Evolutionary conservation across 2,797 vertebrate species (phyloP).

Genomic region (Cygnus olor): DNA sequence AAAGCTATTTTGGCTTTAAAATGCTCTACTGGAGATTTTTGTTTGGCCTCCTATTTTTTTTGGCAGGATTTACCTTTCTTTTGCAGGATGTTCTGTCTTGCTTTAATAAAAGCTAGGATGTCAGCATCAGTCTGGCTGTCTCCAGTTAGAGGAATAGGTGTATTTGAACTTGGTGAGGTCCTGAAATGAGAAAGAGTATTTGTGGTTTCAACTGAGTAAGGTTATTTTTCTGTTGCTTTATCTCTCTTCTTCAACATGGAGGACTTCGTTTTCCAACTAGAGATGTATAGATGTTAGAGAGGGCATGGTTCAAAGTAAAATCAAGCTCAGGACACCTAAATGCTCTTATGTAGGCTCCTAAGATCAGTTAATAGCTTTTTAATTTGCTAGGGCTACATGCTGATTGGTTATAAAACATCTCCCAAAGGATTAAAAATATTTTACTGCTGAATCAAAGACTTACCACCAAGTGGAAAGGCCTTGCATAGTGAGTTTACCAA

Average conservation of each 20-base stretch:
- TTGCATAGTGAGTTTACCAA: neutral
- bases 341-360: neutral
- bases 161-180: constrained; percentile 45
- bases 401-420: neutral
- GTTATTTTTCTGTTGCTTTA: neutral
- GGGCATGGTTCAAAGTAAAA: neutral
- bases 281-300: neutral
- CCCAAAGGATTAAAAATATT: neutral
- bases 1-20: constrained; percentile 11
- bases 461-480: neutral
- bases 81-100: constrained; percentile 86
- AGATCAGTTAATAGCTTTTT: neutral
- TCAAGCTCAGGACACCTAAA: neutral
- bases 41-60: neutral
- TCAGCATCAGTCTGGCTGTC: constrained; percentile 89
- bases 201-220: neutral
- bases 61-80: constrained; percentile 81
- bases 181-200: constrained; percentile 76
- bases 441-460: neutral
- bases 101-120: constrained; percentile 91
- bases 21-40: neutral
- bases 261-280: neutral
- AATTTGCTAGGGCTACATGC: neutral
- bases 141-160: constrained; percentile 89
- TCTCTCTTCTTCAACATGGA: neutral